Conservation (phyloP, 2,113 vertebrate genomes). For the Tenebrosternarchus preto region DNA sequence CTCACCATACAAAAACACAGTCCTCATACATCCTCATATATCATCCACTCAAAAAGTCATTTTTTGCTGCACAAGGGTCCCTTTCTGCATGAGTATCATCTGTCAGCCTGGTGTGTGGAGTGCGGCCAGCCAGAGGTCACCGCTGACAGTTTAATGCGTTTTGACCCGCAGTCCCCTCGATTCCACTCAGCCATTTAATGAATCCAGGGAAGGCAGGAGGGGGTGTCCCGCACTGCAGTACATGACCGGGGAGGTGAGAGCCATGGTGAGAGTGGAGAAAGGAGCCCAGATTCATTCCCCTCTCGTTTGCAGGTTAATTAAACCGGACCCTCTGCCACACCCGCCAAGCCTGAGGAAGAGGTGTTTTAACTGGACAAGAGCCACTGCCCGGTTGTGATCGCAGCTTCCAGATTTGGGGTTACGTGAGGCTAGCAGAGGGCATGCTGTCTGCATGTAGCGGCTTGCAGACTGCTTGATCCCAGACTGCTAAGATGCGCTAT, state of each 20-base stretch:
- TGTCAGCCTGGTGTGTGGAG: conserved; percentile 29
- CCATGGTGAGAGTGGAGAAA: conserved; percentile 22
- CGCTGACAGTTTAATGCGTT: conserved; percentile 55
- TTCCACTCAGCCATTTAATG: conserved; percentile 47
- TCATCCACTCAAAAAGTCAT: conserved; percentile 40
- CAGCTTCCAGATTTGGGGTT: too few species aligned
- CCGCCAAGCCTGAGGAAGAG: conserved; percentile 22
- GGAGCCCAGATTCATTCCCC: conserved; percentile 47
- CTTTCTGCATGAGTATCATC: conserved; percentile 30
- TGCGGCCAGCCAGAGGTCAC: conserved; percentile 42
- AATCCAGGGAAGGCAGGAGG: conserved; percentile 41
- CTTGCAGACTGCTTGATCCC: neutral
- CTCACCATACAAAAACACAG: neutral
- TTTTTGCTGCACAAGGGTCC: conserved; percentile 3
- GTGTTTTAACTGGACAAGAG: conserved; percentile 40
- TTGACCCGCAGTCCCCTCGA: conserved; percentile 42
- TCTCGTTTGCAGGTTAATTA: conserved; percentile 55
- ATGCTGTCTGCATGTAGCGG: conserved; percentile 16
- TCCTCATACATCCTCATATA: conserved; percentile 12
- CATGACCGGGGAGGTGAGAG: conserved; percentile 10
- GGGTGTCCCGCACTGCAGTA: conserved; percentile 3
- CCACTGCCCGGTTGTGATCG: neutral
- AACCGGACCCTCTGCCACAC: conserved; percentile 22
- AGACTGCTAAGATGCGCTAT: conserved; percentile 2
- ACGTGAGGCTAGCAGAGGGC: neutral